phyloP scores from a whole-genome alignment of 2,113 vertebrate genomes.

The Phylloscopus trochilus region DNA sequence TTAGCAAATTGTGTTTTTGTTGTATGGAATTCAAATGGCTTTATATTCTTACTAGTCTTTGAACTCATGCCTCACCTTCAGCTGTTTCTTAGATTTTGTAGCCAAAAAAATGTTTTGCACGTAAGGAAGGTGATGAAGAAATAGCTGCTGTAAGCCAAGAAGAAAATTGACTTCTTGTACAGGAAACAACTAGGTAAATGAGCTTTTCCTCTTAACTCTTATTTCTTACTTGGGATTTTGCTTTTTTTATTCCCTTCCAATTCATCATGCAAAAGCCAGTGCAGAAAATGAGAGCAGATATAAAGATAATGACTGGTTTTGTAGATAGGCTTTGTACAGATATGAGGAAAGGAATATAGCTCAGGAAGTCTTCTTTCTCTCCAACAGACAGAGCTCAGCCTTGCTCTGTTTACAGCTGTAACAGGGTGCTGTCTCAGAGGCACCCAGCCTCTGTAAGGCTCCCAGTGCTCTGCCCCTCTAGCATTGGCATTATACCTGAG shows the following conservation, averaged over 20 bases:
- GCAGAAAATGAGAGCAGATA: background rate
- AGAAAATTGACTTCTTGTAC: conserved; percentile 44
- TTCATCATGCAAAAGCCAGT: rapidly evolving
- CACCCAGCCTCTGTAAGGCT: background rate
- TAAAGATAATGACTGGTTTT: background rate
- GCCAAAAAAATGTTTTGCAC: background rate
- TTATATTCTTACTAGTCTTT: conserved; percentile 28
- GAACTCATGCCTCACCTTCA: conserved; percentile 40
- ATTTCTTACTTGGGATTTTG: background rate
- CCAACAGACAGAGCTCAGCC: background rate
- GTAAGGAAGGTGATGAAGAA: background rate
- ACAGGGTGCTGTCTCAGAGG: rapidly evolving
- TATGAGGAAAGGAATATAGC: background rate
- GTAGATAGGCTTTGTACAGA: background rate
- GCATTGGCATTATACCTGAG: background rate
- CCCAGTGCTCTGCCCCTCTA: background rate
- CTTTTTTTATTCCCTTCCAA: background rate
- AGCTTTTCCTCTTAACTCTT: conserved; percentile 4
- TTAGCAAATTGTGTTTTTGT: conserved; percentile 41
- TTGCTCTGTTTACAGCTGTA: background rate
- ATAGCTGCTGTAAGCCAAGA: conserved; percentile 8
- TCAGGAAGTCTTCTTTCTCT: background rate
- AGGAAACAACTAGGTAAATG: conserved; percentile 20
- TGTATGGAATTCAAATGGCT: conserved; percentile 45
- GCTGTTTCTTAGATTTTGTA: conserved; percentile 18